phyloP scores from a whole-genome alignment of 2,113 vertebrate genomes.

The Oplegnathus fasciatus region DNA sequence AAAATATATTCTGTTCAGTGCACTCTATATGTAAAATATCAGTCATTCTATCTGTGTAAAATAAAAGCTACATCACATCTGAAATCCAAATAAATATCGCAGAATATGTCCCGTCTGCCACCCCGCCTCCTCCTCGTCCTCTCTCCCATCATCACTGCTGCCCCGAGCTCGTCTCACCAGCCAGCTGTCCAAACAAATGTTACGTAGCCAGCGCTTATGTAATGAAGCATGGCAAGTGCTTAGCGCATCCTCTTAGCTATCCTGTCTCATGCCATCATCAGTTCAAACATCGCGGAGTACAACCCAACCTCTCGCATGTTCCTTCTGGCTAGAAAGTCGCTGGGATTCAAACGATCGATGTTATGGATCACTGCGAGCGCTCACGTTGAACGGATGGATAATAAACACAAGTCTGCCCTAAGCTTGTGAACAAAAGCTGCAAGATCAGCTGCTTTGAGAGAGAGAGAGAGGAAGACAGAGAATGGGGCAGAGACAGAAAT shows the following conservation, averaged over 20 bases:
- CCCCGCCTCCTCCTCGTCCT: neutral
- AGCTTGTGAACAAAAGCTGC: slow-evolving; percentile 52
- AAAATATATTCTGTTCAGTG: neutral
- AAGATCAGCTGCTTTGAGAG: slow-evolving; percentile 32
- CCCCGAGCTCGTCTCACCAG: slow-evolving; percentile 64
- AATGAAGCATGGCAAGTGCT: slow-evolving; percentile 65
- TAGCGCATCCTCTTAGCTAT: slow-evolving; percentile 59
- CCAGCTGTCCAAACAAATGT: slow-evolving; percentile 82
- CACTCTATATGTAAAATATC: neutral
- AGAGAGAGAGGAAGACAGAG: neutral
- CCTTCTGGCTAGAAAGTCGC: neutral
- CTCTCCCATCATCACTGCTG: slow-evolving; percentile 38
- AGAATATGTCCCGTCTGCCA: slow-evolving; percentile 14
- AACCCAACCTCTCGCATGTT: neutral
- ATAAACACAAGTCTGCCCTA: slow-evolving; percentile 28
- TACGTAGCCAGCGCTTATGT: slow-evolving; percentile 74
- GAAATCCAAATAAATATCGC: slow-evolving; percentile 28
- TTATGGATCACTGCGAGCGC: slow-evolving; percentile 39
- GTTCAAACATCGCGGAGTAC: slow-evolving; percentile 10
- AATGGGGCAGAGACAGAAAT: neutral
- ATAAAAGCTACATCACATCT: neutral
- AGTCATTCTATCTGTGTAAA: neutral
- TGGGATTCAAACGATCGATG: slow-evolving; percentile 9
- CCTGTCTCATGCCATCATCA: slow-evolving; percentile 47
- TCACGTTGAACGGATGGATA: slow-evolving; percentile 15